Percentiles rank a stretch among this genome's conserved stretches.
Evolutionary conservation across 2,888 invertebrate genomes (phyloP).

Genomic region (Nasonovia ribisnigri): DNA sequence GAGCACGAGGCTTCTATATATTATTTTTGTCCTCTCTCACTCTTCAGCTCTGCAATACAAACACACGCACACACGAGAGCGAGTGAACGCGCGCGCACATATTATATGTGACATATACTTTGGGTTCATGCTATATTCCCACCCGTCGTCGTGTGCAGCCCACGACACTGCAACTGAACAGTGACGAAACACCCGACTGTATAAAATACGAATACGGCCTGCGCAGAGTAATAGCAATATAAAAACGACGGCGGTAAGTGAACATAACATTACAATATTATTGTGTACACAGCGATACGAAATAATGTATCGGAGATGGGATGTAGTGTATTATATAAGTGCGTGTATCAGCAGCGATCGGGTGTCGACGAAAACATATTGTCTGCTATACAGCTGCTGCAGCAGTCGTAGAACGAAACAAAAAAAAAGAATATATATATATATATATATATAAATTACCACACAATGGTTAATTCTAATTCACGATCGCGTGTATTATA

Average conservation of each 20-base stretch:
- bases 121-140: not conserved
- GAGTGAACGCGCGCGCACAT: not conserved
- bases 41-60: not conserved
- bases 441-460: slow-evolving; percentile 46
- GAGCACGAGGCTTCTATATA: slow-evolving; percentile 44
- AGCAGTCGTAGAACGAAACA: not conserved
- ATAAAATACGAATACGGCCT: not conserved
- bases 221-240: not conserved
- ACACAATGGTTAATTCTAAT: slow-evolving; percentile 50
- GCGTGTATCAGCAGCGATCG: not conserved
- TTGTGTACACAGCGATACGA: not conserved
- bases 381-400: not conserved
- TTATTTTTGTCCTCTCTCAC: slow-evolving; percentile 28
- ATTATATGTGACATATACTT: no score
- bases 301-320: not conserved
- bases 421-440: no score
- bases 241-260: not conserved
- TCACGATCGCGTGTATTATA: not conserved
- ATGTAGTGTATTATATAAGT: not conserved
- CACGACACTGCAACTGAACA: not conserved
- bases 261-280: not conserved
- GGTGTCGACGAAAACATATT: slow-evolving; percentile 18
- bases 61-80: no score
- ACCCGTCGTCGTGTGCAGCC: not conserved
- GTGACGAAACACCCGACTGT: not conserved